These are phyloP conservation scores for Spatula versicolor DNA, from an alignment of 2,797 vertebrate genomes.

Conservation along the genomic window DNA sequence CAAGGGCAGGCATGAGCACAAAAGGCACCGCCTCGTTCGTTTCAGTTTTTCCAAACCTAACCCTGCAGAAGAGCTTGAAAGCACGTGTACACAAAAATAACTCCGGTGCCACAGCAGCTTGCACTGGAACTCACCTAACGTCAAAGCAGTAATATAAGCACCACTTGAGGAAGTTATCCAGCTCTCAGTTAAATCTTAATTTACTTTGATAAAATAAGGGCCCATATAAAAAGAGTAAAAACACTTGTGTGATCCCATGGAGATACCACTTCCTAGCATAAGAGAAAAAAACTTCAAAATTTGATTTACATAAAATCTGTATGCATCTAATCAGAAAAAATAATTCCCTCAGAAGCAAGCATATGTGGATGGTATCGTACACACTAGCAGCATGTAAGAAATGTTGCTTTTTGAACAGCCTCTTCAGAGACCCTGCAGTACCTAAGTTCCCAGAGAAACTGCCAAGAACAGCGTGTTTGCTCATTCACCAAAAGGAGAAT, in stretches of 20 bases:
- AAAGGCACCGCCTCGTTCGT: fast-evolving
- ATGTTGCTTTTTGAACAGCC: not conserved
- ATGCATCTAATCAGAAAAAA: not conserved
- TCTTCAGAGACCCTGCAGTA: not conserved
- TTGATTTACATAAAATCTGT: not conserved
- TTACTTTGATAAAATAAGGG: not conserved
- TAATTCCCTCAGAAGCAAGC: not conserved
- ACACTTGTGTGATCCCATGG: not conserved
- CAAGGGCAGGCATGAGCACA: not conserved
- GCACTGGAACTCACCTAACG: not conserved
- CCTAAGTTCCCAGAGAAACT: fast-evolving
- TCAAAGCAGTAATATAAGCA: not conserved
- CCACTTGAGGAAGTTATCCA: not conserved
- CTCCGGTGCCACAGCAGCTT: not conserved
- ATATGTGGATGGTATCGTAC: fast-evolving
- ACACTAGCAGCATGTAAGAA: fast-evolving
- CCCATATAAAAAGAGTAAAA: not conserved
- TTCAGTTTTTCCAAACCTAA: not conserved
- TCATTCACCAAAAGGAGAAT: not conserved
- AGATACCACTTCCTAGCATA: not conserved
- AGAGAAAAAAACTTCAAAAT: fast-evolving
- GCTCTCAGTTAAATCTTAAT: not conserved
- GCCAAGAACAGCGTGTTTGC: not conserved
- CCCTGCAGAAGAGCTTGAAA: not conserved
- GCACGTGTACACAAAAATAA: not conserved